These are phyloP conservation scores for Therioaphis trifolii DNA, from an alignment of 2,888 invertebrate species.

Conservation along the genomic window DNA sequence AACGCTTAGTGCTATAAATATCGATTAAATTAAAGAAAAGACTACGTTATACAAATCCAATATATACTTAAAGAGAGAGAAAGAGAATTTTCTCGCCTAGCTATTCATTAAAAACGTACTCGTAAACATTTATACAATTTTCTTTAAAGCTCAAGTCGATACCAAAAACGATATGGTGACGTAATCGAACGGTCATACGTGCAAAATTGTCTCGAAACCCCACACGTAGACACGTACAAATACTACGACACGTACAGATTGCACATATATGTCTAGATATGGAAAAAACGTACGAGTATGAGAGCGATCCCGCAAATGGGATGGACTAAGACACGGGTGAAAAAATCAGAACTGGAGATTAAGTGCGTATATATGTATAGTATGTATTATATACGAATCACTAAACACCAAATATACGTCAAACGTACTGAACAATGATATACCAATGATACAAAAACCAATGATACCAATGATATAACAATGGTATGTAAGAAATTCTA, in stretches of 20 bases:
- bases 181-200: slow-evolving; percentile 16
- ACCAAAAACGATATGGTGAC: background rate
- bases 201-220: slow-evolving; percentile 24
- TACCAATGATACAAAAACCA: too few relatives aligned
- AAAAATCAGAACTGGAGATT: background rate
- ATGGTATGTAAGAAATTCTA: too few relatives aligned
- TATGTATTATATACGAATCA: too few relatives aligned
- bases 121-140: background rate
- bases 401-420: too few relatives aligned
- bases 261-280: background rate
- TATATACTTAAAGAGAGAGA: background rate
- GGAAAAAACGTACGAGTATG: background rate
- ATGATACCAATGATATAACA: too few relatives aligned
- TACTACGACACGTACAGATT: background rate
- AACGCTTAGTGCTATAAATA: background rate
- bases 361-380: too few relatives aligned
- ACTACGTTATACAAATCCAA: background rate
- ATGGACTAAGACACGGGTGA: background rate
- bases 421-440: too few relatives aligned
- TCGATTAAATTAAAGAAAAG: slow-evolving; percentile 17
- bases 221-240: background rate
- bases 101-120: background rate
- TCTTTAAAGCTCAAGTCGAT: background rate
- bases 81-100: background rate
- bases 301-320: slow-evolving; percentile 23